Conservation (phyloP, 2,113 vertebrate genomes). For the Balaenoptera acutorostrata region DNA sequence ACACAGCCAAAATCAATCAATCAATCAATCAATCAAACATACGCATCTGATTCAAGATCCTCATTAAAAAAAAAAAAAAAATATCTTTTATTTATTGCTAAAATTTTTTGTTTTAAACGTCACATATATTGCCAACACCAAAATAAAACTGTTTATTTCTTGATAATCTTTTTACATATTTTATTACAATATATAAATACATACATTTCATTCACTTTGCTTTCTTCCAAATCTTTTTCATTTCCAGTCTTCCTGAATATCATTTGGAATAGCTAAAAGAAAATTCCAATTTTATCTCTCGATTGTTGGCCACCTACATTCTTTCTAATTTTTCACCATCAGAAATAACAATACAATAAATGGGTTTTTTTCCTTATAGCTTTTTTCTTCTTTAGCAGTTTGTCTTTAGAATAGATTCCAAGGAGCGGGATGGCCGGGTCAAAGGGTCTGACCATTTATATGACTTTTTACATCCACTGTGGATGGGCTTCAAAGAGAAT, state of each 20-base stretch:
- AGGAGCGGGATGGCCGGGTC: neutral
- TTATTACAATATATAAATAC: neutral
- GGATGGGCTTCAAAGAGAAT: neutral
- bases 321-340: constrained; percentile 1
- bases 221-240: neutral
- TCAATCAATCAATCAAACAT: no score
- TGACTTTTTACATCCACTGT: neutral
- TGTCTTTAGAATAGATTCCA: constrained; percentile 25
- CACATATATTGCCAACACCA: neutral
- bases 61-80: no score
- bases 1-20: no score
- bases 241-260: neutral
- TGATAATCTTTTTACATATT: neutral
- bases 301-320: neutral
- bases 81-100: neutral
- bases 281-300: neutral
- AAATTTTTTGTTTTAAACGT: constrained; percentile 8
- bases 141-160: constrained; percentile 15
- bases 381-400: neutral
- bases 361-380: neutral
- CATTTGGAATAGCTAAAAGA: neutral
- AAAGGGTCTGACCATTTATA: neutral
- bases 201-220: neutral
- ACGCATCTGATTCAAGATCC: no score
- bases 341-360: neutral